Evolutionary conservation across 2,113 vertebrate genomes (phyloP).

Genomic region (Phrynosoma platyrhinos): DNA sequence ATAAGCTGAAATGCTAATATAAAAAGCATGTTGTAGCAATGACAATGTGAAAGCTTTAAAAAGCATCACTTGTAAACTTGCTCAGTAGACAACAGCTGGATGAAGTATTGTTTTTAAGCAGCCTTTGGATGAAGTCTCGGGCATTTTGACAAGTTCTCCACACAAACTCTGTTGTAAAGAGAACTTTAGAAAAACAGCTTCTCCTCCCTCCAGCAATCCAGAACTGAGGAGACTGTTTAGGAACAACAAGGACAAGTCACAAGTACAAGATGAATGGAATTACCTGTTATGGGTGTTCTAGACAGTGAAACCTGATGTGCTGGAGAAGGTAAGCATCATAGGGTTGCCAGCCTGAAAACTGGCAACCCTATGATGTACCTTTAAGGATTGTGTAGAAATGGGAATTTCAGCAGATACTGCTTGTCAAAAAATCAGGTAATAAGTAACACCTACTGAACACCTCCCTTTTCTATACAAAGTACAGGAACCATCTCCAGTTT

Average conservation of each 20-base stretch:
- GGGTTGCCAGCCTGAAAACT: too few species aligned
- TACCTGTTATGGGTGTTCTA: conserved; percentile 45
- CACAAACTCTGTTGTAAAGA: conserved; percentile 72
- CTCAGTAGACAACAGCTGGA: conserved; percentile 61
- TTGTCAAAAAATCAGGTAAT: too few species aligned
- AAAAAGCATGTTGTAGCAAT: conserved; percentile 6
- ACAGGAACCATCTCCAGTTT: too few species aligned
- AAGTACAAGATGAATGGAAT: conserved; percentile 27
- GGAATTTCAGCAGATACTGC: too few species aligned
- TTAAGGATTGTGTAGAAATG: too few species aligned
- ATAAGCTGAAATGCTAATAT: not conserved
- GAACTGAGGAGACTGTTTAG: conserved; percentile 40
- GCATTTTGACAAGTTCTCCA: conserved; percentile 59
- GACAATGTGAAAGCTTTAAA: conserved; percentile 55
- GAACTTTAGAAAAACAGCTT: conserved; percentile 53
- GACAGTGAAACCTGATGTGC: conserved; percentile 62
- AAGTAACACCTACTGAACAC: too few species aligned
- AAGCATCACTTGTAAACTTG: conserved; percentile 67
- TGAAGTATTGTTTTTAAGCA: conserved; percentile 50
- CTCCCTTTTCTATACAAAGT: too few species aligned
- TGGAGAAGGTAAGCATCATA: conserved; percentile 44
- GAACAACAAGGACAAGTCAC: conserved; percentile 17
- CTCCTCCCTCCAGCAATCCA: conserved; percentile 47
- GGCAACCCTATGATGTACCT: too few species aligned
- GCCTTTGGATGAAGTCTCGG: conserved; percentile 52